Evolutionary conservation across 1,140 invertebrate species (phyloP), one percentile per base, ranked within the genome.

Genomic region (Charaxes varanes): DNA sequence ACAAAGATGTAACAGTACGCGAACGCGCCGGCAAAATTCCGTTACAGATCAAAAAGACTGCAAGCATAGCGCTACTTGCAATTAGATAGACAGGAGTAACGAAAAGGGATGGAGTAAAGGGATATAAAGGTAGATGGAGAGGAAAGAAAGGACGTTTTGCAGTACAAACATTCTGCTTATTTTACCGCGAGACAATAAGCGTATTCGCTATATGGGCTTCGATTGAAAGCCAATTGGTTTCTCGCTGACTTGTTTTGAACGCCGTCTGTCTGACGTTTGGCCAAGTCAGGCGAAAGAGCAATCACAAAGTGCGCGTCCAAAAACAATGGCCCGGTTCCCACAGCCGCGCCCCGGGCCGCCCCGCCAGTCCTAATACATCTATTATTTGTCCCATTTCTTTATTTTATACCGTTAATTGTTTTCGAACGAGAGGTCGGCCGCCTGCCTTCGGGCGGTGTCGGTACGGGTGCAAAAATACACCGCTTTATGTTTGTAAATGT

Each of bases 371-470:
- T 31, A 31, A 31, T 31, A 18, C 28, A 3, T 8, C 15, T 14
- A 31, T 31, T 51, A 58, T 55, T n/a, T 36, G 30, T 52, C 47
- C 55, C 28, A 32, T 60, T 61, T 61, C 62, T 58, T 64, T 67
- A 62, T 66, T 62, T 69, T 56, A 51, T 27, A 43, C 59, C 52
- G 50, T 53, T 76, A 73, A 76, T 76, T 73, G 71, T 76, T 79
- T 78, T 62, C 40, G 51, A 64, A 61, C 52, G 58, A 49, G 62
- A 65, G 68, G 71, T 50, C 53, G 61, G 59, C 55, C 42, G 61
- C 28, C 37, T 42, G 66, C 61, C 70, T 54, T 28, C 48, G 54
- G 67, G 67, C 64, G 62, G 41, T 51, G 50, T 35, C 15, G 14
- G 17, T 42, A 35, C 41, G 19, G 36, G 27, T 46, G 38, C 35